A percentile compares a stretch with the other conserved stretches of the same genome.
Evolutionary conservation across 2,888 invertebrate species (phyloP).

Genomic region (Plagiodera versicolora): DNA sequence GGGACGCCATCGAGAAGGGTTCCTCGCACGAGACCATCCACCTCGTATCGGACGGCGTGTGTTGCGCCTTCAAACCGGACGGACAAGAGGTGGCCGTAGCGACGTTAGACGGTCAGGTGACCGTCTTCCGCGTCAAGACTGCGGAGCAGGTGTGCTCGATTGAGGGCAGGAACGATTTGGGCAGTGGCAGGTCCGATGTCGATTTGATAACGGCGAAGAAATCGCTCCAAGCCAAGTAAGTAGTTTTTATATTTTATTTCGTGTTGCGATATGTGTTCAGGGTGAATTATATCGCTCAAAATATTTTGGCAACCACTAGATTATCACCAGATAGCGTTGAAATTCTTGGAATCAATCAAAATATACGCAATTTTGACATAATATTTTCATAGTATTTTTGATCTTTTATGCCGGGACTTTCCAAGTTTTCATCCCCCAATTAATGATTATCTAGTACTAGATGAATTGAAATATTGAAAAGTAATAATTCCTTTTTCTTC

Average conservation of each 20-base stretch:
- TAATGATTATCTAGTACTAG: neutral
- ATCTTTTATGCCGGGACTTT: too few relatives aligned
- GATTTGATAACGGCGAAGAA: constrained; percentile 89
- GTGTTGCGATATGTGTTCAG: too few relatives aligned
- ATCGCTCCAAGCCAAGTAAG: constrained; percentile 81
- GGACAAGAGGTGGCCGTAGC: constrained; percentile 93
- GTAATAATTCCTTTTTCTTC: constrained; percentile 7
- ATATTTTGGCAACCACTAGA: too few relatives aligned
- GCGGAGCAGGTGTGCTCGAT: constrained; percentile 75
- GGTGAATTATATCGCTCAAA: too few relatives aligned
- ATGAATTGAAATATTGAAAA: neutral
- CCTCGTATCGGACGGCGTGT: constrained; percentile 77
- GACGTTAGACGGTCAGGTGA: constrained; percentile 84
- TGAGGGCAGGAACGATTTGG: constrained; percentile 88
- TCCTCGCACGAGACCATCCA: constrained; percentile 80
- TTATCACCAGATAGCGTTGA: too few relatives aligned
- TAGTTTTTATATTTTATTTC: too few relatives aligned
- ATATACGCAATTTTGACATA: too few relatives aligned
- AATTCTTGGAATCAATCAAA: too few relatives aligned
- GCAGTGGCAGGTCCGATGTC: constrained; percentile 77
- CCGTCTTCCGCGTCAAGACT: constrained; percentile 74
- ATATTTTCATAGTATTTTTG: too few relatives aligned
- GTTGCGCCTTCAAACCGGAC: constrained; percentile 85
- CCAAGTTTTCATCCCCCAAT: too few relatives aligned
- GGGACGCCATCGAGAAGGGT: constrained; percentile 87